These are phyloP conservation scores for Anguilla anguilla DNA, from an alignment of 2,797 vertebrate genomes.

Conservation along the genomic window DNA sequence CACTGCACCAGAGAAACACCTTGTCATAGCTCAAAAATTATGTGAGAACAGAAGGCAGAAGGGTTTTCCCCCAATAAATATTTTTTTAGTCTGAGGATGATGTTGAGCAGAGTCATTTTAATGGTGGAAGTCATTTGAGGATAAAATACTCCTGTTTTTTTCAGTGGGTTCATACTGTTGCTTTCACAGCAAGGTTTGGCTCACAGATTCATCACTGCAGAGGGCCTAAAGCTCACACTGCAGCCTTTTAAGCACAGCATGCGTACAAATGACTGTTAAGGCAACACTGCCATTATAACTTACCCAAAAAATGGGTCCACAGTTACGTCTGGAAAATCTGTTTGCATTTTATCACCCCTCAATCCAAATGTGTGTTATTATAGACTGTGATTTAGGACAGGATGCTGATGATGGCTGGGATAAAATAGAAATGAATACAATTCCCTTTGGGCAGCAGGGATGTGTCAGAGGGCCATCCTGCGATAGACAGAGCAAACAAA, in stretches of 20 bases:
- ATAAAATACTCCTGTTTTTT: constrained; percentile 8
- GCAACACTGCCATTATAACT: constrained; percentile 6
- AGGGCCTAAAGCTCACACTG: background rate
- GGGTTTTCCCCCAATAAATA: background rate
- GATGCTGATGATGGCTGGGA: constrained; percentile 26
- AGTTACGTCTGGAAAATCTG: constrained; percentile 9
- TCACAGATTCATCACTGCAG: background rate
- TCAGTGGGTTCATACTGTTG: background rate
- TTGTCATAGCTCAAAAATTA: background rate
- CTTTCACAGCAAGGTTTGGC: constrained; percentile 11
- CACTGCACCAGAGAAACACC: background rate
- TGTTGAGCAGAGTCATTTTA: constrained; percentile 24
- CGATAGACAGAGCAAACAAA: constrained; percentile 65
- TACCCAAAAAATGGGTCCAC: background rate
- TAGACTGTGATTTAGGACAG: constrained; percentile 26
- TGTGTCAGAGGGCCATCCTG: constrained; percentile 25
- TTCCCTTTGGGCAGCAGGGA: constrained; percentile 27
- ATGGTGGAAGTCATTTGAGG: background rate
- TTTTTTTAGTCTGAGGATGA: background rate
- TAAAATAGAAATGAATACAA: constrained; percentile 39
- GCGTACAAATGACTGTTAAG: background rate
- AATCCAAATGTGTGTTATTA: constrained; percentile 41
- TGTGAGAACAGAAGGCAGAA: background rate
- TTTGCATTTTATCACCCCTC: constrained; percentile 18
- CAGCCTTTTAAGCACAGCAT: background rate